Conservation (phyloP, 1,140 invertebrate species). For the Hyphantria cunea region DNA sequence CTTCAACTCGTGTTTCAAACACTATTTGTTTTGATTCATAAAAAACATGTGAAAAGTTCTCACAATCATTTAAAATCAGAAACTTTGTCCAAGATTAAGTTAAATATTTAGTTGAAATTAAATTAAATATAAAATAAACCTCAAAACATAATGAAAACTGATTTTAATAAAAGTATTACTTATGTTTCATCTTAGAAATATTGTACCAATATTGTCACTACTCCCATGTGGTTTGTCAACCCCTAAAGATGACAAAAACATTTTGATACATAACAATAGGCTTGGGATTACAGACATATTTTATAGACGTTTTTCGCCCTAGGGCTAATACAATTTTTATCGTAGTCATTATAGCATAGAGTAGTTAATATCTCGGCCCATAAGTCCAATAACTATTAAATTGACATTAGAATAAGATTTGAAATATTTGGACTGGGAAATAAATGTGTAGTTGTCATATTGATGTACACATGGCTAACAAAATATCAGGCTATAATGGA, state of each 20-base stretch:
- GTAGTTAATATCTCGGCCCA: conserved; percentile 15
- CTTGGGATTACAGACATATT: conserved; percentile 36
- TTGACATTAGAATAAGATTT: conserved; percentile 10
- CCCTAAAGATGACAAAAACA: conserved; percentile 10
- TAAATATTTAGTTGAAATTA: too few species aligned
- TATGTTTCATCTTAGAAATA: too few species aligned
- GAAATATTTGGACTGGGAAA: conserved; percentile 5
- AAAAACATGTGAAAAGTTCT: too few species aligned
- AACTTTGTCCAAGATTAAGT: too few species aligned
- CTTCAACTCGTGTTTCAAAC: too few species aligned
- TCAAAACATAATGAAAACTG: too few species aligned
- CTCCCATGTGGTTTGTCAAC: background rate
- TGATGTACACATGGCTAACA: background rate
- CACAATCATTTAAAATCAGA: too few species aligned
- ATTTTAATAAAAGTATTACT: too few species aligned
- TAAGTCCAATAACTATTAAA: conserved; percentile 24
- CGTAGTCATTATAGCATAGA: conserved; percentile 24
- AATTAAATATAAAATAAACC: too few species aligned
- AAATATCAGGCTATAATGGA: too few species aligned
- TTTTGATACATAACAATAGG: conserved; percentile 24
- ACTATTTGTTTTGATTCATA: too few species aligned
- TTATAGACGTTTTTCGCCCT: conserved; percentile 47
- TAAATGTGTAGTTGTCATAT: background rate
- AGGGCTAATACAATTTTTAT: conserved; percentile 36
- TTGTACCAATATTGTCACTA: background rate